phyloP scores from a whole-genome alignment of 2,888 invertebrate genomes.

The Drosophila mulleri region DNA sequence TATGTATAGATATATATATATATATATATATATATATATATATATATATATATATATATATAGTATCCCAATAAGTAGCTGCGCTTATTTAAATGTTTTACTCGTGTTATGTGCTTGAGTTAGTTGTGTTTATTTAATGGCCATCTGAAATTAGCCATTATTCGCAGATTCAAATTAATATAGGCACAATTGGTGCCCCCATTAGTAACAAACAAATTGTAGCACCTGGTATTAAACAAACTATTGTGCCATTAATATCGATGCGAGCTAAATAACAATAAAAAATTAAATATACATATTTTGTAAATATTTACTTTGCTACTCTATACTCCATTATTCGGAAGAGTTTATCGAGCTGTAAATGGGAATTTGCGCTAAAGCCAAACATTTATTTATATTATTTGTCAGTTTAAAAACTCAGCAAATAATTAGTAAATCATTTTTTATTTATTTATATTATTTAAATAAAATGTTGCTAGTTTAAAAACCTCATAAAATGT shows the following conservation, averaged over 20 bases:
- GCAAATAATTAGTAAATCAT: no score
- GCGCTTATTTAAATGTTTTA: constrained; percentile 8
- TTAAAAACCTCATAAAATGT: not conserved
- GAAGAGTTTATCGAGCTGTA: not conserved
- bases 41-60: not conserved
- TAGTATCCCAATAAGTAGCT: not conserved
- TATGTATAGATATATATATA: no score
- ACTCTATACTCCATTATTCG: not conserved
- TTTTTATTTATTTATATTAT: no score
- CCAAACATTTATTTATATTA: not conserved
- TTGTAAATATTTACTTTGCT: not conserved
- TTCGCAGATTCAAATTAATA: constrained; percentile 8
- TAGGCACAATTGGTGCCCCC: not conserved
- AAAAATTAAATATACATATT: not conserved
- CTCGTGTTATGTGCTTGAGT: not conserved
- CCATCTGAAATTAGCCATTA: constrained; percentile 3
- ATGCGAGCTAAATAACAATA: not conserved
- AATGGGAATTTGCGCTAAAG: no score
- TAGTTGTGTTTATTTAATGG: not conserved
- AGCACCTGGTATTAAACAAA: constrained; percentile 5
- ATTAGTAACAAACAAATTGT: not conserved
- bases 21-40: not conserved
- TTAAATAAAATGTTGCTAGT: not conserved
- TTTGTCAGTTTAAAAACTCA: no score
- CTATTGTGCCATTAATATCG: constrained; percentile 2